phyloP scores from a whole-genome alignment of 2,797 vertebrate genomes.

The Hirundo rustica region DNA sequence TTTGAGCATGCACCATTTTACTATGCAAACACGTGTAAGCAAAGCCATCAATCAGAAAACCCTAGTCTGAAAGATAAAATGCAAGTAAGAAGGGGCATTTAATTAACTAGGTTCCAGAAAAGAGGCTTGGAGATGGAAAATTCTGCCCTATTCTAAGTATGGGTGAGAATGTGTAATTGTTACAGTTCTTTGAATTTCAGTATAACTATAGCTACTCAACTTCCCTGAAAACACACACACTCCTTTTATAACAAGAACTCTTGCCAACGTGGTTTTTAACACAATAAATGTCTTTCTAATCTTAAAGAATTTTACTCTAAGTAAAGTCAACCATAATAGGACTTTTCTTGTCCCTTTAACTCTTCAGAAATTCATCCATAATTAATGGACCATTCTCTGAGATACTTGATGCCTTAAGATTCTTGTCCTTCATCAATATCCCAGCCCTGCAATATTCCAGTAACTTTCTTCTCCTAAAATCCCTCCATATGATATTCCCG shows the following conservation, averaged over 20 bases:
- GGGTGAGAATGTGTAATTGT: background rate
- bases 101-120: conserved; percentile 21
- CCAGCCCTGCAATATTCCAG: background rate
- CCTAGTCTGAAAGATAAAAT: background rate
- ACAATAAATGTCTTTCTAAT: background rate
- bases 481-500: background rate
- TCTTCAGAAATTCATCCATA: background rate
- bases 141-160: background rate
- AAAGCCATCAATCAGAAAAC: conserved; percentile 15
- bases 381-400: background rate
- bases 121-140: background rate
- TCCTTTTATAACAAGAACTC: background rate
- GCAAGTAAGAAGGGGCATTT: background rate
- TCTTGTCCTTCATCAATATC: background rate
- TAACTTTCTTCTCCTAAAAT: background rate
- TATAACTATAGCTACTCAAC: background rate
- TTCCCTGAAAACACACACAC: background rate
- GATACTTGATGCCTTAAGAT: background rate
- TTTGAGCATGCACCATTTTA: background rate
- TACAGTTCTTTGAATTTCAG: background rate
- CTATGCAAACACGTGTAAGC: background rate
- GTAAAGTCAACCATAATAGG: background rate
- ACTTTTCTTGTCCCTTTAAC: background rate
- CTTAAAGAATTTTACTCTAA: background rate
- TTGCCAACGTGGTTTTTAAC: background rate